These are phyloP conservation scores for Pluvialis apricaria DNA, from an alignment of 2,113 vertebrate genomes.

Conservation along the genomic window DNA sequence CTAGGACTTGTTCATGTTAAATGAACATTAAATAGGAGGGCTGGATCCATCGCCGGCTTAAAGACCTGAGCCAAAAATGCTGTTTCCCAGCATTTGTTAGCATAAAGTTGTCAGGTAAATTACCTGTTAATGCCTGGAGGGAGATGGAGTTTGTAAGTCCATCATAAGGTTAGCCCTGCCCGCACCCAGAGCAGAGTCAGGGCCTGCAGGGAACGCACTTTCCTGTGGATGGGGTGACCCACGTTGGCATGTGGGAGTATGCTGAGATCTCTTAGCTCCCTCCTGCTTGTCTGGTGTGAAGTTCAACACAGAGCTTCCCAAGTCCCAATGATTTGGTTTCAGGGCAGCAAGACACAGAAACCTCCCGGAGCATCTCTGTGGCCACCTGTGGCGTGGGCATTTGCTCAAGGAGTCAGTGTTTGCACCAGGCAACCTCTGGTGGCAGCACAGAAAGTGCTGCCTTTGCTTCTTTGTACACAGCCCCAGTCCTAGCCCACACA, in stretches of 20 bases:
- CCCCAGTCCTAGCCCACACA: background rate
- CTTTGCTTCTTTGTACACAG: background rate
- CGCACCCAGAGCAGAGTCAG: background rate
- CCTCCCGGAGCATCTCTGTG: background rate
- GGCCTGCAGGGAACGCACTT: background rate
- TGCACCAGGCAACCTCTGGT: background rate
- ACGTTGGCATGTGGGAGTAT: rapidly evolving
- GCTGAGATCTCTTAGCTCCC: background rate
- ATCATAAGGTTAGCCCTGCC: background rate
- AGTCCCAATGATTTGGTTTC: background rate
- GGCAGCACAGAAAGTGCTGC: background rate
- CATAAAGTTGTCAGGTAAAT: background rate
- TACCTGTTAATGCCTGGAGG: background rate
- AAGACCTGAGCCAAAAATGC: background rate
- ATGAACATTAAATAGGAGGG: background rate
- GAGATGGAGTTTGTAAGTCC: rapidly evolving
- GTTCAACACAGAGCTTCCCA: background rate
- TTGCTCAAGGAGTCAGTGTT: background rate
- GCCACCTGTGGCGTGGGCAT: rapidly evolving
- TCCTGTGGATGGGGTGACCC: background rate
- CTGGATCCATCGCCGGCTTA: rapidly evolving
- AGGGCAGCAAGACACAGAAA: background rate
- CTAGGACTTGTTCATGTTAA: background rate
- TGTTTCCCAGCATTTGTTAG: background rate
- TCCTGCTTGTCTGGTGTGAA: background rate